phyloP scores from a whole-genome alignment of 2,888 invertebrate genomes.

The Philopedon plagiatum region DNA sequence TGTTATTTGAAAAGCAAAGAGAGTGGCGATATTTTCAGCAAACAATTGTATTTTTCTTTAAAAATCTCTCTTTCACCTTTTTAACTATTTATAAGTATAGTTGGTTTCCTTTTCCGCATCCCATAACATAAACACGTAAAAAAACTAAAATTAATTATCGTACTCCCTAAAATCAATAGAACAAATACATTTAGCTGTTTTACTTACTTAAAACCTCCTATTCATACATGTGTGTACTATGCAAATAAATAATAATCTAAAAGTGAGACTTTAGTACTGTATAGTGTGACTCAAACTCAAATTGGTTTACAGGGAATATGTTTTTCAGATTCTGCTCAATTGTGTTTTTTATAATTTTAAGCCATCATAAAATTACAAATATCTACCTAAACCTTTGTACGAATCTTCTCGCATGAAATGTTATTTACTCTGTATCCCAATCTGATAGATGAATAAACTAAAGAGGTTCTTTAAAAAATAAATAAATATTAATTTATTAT shows the following conservation, averaged over 20 bases:
- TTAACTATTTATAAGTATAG: neutral
- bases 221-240: neutral
- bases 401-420: too few relatives aligned
- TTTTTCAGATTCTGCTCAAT: too few relatives aligned
- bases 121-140: neutral
- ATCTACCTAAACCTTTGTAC: too few relatives aligned
- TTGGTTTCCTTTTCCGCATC: neutral
- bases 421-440: too few relatives aligned
- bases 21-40: neutral
- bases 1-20: too few relatives aligned
- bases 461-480: too few relatives aligned
- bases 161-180: neutral
- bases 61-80: neutral
- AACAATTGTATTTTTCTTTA: neutral
- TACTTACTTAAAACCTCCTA: neutral
- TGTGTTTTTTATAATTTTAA: too few relatives aligned
- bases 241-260: neutral
- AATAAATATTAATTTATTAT: too few relatives aligned
- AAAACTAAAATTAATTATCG: neutral
- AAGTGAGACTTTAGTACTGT: neutral
- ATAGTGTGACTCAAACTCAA: neutral
- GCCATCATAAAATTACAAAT: too few relatives aligned
- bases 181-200: slow-evolving; percentile 9
- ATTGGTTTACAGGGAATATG: too few relatives aligned
- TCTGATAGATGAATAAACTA: too few relatives aligned